Conservation (phyloP, 2,888 invertebrate genomes). For the Pyrochroa serraticornis region DNA sequence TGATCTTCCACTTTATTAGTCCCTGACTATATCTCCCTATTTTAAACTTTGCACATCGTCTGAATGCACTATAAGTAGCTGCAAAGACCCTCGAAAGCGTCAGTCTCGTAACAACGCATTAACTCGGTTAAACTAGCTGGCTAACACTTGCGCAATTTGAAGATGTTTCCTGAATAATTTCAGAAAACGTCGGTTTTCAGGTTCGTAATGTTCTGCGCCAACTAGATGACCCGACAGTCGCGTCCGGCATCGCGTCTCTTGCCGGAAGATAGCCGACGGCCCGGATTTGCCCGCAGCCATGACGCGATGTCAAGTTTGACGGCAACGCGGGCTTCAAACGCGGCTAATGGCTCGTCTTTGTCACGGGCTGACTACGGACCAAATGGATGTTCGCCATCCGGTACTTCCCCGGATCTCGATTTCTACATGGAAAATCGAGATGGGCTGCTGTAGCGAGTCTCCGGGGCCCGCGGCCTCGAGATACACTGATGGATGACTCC, state of each 20-base stretch:
- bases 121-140: too few species aligned
- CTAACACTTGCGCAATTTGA: too few species aligned
- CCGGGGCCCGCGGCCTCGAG: constrained; percentile 47
- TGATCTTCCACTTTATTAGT: too few species aligned
- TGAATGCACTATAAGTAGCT: too few species aligned
- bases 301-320: constrained; percentile 55
- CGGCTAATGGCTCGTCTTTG: constrained; percentile 37
- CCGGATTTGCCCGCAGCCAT: constrained; percentile 54
- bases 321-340: constrained; percentile 35
- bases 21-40: too few species aligned
- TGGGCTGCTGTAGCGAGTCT: constrained; percentile 44
- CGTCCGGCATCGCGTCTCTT: neutral
- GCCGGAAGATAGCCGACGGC: constrained; percentile 45
- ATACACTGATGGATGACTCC: constrained; percentile 57
- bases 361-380: constrained; percentile 28
- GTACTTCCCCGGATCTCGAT: too few species aligned
- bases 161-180: too few species aligned
- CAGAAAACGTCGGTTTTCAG: too few species aligned
- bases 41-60: too few species aligned
- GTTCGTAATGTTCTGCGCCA: too few species aligned
- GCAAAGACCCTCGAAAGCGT: too few species aligned
- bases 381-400: constrained; percentile 9
- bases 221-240: neutral
- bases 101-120: too few species aligned
- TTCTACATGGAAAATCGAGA: constrained; percentile 6